Evolutionary conservation across 2,113 vertebrate species (phyloP), one percentile per base, ranked within the genome.

Genomic region (Pseudorasbora parva): DNA sequence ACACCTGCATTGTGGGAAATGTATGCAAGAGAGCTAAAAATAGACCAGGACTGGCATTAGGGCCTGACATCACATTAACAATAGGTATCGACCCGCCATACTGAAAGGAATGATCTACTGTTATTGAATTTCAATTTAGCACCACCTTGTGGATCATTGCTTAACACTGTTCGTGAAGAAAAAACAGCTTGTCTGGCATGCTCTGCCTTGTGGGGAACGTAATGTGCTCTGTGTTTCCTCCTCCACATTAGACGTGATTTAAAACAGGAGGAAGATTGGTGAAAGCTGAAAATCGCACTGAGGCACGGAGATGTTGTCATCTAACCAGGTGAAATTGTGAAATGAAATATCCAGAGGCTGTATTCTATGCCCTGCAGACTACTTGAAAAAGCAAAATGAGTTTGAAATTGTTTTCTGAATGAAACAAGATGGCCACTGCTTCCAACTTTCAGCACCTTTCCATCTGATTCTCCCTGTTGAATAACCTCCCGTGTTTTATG

Each of bases 21-120:
- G 86, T 79, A 81, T 81, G 71, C 37, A 75, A 68, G 85, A 23
- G 4, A 64, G 60, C 82, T 91, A 90, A 90, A 92, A 92, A 93
- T 90, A 91, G 88, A 80, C 47, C 81, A 59, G 60, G 73, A 89
- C 85, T 45, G 14, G 47, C 23, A 79, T 74, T 41, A 64, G 78
- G 87, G 76, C 82, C 82, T 57, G 27, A 79, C 57, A 83, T 89
- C 82, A 88, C 80, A 86, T 86, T 66, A 41, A 59, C 54, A 57
- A 79, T 88, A 81, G 82, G 56, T 81, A 82, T 85, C 69, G 60
- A 82, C 41, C 89, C 69, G 68, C 68, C 41, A 5, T 49, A 88
- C 71, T 73, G 85, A 91, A 23, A 85, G 41, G 82, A 71, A 78
- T 78, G 14, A 87, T 81, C 83, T 72, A 82, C n/a, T 47, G 37